These are phyloP conservation scores for Toxotes jaculatrix DNA, from an alignment of 2,113 vertebrate genomes.

Conservation along the genomic window DNA sequence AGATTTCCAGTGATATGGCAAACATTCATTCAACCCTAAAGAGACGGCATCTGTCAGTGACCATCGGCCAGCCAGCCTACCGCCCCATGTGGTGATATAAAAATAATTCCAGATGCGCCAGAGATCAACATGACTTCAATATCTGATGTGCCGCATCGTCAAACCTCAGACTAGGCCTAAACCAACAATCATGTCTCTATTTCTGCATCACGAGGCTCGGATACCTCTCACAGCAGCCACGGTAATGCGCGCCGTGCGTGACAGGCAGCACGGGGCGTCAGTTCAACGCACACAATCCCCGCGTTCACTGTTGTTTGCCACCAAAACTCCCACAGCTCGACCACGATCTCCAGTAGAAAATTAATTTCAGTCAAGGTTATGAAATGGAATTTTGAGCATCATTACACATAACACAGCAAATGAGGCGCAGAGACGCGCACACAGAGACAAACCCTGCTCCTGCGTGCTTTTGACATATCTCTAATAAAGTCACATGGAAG, in stretches of 20 bases:
- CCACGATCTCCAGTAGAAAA: neutral
- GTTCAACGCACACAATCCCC: neutral
- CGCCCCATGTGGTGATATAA: constrained; percentile 8
- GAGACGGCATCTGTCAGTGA: constrained; percentile 24
- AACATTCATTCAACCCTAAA: neutral
- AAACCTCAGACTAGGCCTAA: neutral
- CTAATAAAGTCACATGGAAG: neutral
- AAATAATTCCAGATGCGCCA: constrained; percentile 50
- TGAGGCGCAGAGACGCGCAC: neutral
- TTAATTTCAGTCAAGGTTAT: neutral
- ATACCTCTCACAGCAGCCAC: neutral
- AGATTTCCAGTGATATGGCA: constrained; percentile 1
- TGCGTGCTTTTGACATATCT: neutral
- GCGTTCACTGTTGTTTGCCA: neutral
- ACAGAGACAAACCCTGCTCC: neutral
- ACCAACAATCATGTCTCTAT: neutral
- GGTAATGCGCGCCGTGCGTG: neutral
- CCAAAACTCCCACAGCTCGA: neutral
- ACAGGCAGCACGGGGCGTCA: constrained; percentile 25
- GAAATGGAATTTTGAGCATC: neutral
- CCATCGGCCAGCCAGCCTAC: neutral
- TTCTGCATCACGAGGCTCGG: constrained; percentile 18
- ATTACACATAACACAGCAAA: neutral
- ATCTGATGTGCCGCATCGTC: constrained; percentile 53
- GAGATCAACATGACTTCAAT: constrained; percentile 35